Evolutionary conservation across 2,888 invertebrate species (phyloP).

Genomic region (Chalcosyrphus nemorum): DNA sequence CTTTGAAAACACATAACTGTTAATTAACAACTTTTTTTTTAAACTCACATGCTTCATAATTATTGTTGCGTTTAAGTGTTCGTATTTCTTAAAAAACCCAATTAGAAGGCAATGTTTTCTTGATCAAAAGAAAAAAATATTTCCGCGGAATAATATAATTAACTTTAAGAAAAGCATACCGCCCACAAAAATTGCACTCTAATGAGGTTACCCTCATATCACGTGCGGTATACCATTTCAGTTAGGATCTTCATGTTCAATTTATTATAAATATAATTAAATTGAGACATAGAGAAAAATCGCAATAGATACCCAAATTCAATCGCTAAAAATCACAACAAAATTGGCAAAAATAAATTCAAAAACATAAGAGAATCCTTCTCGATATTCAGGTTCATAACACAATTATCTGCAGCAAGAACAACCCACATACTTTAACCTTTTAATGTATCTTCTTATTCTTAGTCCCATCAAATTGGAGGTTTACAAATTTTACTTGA

Average conservation of each 20-base stretch:
- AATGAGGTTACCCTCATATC: neutral
- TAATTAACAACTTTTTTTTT: slow-evolving; percentile 4
- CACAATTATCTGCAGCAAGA: neutral
- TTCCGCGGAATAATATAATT: neutral
- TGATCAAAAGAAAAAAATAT: neutral
- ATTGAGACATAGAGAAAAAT: too few species aligned
- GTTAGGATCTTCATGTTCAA: neutral
- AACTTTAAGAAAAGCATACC: neutral
- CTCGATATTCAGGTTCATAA: neutral
- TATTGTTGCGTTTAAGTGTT: neutral
- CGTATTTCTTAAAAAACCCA: neutral
- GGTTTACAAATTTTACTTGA: neutral
- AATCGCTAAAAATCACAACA: too few species aligned
- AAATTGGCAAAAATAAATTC: neutral
- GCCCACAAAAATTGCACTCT: neutral
- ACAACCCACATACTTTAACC: neutral
- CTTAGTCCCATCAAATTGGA: neutral
- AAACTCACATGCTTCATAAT: neutral
- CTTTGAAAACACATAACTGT: neutral
- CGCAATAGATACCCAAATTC: neutral
- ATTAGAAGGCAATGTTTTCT: neutral
- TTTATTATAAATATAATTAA: too few species aligned
- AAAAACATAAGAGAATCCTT: neutral
- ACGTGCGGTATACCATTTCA: neutral
- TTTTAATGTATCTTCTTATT: neutral